Evolutionary conservation across 1,140 invertebrate species (phyloP).

Genomic region (Penaeus japonicus): DNA sequence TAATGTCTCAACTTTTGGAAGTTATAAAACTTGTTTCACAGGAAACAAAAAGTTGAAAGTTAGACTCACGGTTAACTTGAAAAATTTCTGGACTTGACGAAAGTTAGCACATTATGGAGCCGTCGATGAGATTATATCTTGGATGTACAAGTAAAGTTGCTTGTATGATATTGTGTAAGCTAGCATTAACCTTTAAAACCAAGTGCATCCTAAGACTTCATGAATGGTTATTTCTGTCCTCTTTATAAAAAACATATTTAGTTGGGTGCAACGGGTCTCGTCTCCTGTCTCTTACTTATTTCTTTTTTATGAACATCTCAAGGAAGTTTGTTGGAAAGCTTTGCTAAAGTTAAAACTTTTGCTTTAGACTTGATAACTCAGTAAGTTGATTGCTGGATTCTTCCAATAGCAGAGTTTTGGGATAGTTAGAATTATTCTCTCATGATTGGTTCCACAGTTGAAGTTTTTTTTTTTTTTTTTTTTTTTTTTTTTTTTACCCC

Average conservation of each 20-base stretch:
- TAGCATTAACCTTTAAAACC: too few relatives aligned
- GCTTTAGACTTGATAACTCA: conserved; percentile 48
- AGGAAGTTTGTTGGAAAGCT: conserved; percentile 46
- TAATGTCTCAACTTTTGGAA: conserved; percentile 54
- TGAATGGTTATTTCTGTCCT: too few relatives aligned
- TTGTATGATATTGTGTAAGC: too few relatives aligned
- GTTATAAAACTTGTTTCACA: conserved; percentile 27
- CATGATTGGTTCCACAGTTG: conserved; percentile 30
- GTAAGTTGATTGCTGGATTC: conserved; percentile 51
- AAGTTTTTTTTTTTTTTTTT: neutral
- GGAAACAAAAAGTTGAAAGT: conserved; percentile 6
- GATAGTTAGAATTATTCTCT: conserved; percentile 50
- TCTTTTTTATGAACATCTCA: conserved; percentile 34
- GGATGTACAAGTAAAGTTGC: neutral
- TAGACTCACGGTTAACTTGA: neutral
- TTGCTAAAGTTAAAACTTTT: conserved; percentile 43
- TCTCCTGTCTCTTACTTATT: neutral
- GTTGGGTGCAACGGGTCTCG: too few relatives aligned
- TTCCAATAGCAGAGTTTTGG: conserved; percentile 47
- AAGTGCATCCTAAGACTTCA: too few relatives aligned
- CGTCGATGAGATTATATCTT: neutral
- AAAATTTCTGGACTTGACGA: neutral
- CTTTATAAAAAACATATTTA: too few relatives aligned
- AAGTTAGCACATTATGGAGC: conserved; percentile 11
- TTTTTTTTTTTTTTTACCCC: neutral